Percentiles rank a stretch among this genome's conserved stretches.
Evolutionary conservation across 2,888 invertebrate species (phyloP).

Genomic region (Halictus quadricinctus): DNA sequence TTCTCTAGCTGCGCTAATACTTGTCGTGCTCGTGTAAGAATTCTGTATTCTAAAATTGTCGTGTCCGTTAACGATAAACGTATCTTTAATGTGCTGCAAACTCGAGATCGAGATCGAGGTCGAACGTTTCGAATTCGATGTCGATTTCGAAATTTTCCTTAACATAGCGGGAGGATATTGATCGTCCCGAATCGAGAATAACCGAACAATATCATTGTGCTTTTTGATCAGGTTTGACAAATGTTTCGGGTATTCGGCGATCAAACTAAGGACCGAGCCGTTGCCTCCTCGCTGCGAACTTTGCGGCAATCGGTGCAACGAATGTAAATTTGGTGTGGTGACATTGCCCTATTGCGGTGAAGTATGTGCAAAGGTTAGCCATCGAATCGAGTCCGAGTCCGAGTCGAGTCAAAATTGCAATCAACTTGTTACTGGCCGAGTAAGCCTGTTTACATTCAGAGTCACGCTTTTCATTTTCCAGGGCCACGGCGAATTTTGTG

Average conservation of each 20-base stretch:
- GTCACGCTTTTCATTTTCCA: slow-evolving; percentile 52
- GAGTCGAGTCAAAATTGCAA: background rate
- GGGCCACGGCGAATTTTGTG: slow-evolving; percentile 82
- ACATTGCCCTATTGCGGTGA: slow-evolving; percentile 69
- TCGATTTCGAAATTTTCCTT: background rate
- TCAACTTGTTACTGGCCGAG: background rate
- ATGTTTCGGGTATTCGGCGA: slow-evolving; percentile 69
- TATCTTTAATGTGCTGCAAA: background rate
- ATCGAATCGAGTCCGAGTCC: too few relatives aligned
- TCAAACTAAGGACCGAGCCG: slow-evolving; percentile 64
- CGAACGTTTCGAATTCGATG: background rate
- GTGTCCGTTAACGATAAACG: background rate
- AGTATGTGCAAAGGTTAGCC: slow-evolving; percentile 70
- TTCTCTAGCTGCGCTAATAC: slow-evolving; percentile 60
- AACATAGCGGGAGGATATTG: background rate
- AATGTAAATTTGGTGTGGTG: slow-evolving; percentile 71
- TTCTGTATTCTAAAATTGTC: background rate
- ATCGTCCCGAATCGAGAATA: background rate
- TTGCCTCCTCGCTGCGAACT: slow-evolving; percentile 63
- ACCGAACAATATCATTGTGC: background rate
- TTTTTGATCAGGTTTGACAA: slow-evolving; percentile 54
- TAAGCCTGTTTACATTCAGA: background rate
- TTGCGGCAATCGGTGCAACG: slow-evolving; percentile 72
- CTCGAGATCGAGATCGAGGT: background rate
- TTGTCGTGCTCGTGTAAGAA: slow-evolving; percentile 70